Percentiles rank a stretch among this genome's conserved stretches.
These are phyloP conservation scores for Pocillopora grandis DNA, from an alignment of 92 coral and sea anemone species.

Conservation along the genomic window DNA sequence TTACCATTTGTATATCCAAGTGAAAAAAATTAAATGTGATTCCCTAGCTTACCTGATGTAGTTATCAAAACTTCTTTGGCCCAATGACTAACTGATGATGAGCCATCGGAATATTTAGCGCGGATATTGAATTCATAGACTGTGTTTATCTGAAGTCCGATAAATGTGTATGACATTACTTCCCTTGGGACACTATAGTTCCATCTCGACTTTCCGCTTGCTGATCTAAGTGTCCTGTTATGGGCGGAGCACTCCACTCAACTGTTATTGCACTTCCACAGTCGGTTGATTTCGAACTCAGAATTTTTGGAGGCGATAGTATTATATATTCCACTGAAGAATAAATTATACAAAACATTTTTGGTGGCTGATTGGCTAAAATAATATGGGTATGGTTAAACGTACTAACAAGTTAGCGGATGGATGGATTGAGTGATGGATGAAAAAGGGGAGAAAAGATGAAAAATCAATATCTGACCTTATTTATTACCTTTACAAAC, in stretches of 20 bases:
- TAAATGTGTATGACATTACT: neutral
- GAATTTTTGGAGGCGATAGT: neutral
- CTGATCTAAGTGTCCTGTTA: neutral
- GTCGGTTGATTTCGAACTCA: neutral
- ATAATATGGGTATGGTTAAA: too few relatives aligned
- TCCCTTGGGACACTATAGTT: neutral
- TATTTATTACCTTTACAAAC: too few relatives aligned
- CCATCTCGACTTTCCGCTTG: neutral
- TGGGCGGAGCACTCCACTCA: neutral
- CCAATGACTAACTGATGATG: neutral
- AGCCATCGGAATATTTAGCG: neutral
- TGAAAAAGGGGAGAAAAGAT: too few relatives aligned
- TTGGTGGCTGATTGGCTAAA: too few relatives aligned
- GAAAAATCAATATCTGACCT: too few relatives aligned
- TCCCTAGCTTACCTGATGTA: neutral
- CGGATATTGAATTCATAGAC: neutral
- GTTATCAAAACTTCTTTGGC: neutral
- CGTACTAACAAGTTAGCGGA: too few relatives aligned
- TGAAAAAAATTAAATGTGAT: too few relatives aligned
- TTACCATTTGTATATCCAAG: too few relatives aligned
- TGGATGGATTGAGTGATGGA: too few relatives aligned
- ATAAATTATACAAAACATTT: neutral
- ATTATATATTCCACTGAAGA: neutral
- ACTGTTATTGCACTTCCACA: neutral
- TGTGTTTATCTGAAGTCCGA: neutral